Evolutionary conservation across 1,140 invertebrate genomes (phyloP), one percentile per base, ranked within the genome.

Genomic region (Drosophila tristis): DNA sequence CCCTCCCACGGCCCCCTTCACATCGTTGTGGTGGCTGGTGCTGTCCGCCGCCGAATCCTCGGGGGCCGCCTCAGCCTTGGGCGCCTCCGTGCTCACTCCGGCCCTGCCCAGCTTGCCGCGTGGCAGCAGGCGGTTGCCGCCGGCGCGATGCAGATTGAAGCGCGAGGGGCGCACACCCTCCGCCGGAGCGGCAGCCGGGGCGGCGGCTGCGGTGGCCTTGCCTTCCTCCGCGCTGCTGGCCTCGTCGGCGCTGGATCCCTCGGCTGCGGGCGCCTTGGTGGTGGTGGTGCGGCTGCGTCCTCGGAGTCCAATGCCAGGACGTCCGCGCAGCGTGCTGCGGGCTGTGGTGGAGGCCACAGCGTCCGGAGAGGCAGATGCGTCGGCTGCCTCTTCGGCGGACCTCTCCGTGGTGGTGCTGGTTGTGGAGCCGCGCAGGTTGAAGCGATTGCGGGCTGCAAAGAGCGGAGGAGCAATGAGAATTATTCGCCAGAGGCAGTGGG

Each of bases 281-380:
- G 93, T 93, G 0, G 94, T 93, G 44, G 92, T 93, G 25, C 93
- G 93, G 23, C 92, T 91, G 67, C 94, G 93, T 64, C 92, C 91
- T 43, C 92, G 90, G 0, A 95, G 67, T 70, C 94, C 94, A 2
- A 95, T 89, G 43, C 93, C 93, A 4, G 93, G 93, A 9, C 94
- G 94, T 5, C 94, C 93, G 67, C 94, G 92, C 31, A 94, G 79
- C 0, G 81, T 47, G 8, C 82, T 65, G 20, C 74, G 76, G 9
- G 80, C 80, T n/a, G 91, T 92, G 0, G 93, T 93, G 70, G 93
- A 93, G 0, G 89, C 61, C 5, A 73, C 56, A 7, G 75, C 60
- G 43, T 80, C 87, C 1, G 91, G 50, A 2, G 58, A 68, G 7
- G 42, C 82, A 3, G 72, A 44, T 16, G 82, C 90, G 20, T 53